A percentile compares a stretch with the other conserved stretches of the same genome.
Conservation (phyloP, 2,888 invertebrate species). For the Hemaris fuciformis region DNA sequence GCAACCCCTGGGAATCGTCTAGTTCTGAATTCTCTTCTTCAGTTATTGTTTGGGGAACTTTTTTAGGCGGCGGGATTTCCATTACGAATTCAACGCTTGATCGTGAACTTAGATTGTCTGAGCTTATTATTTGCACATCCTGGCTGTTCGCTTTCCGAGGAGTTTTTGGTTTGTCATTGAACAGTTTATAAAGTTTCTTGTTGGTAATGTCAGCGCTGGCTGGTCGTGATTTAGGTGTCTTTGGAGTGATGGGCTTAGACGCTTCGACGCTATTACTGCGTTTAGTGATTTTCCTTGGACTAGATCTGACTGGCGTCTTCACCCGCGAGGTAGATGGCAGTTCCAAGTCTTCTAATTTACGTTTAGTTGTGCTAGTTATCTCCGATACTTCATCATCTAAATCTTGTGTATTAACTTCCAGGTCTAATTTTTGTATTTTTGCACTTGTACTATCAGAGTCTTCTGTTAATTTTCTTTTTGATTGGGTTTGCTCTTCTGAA, state of each 20-base stretch:
- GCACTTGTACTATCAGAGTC: constrained; percentile 45
- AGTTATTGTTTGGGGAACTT: constrained; percentile 50
- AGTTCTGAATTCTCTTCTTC: constrained; percentile 55
- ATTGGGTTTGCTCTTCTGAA: constrained; percentile 47
- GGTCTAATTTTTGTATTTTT: constrained; percentile 64
- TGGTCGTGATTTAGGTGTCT: constrained; percentile 60
- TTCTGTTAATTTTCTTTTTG: constrained; percentile 65
- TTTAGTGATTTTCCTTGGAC: constrained; percentile 59
- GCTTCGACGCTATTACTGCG: constrained; percentile 68
- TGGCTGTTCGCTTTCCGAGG: not conserved
- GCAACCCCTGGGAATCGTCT: constrained; percentile 71
- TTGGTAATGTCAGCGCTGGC: constrained; percentile 63
- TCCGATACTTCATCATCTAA: constrained; percentile 68
- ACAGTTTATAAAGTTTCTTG: constrained; percentile 50
- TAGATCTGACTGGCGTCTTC: constrained; percentile 55
- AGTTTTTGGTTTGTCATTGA: constrained; percentile 12
- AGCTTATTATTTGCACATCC: constrained; percentile 23
- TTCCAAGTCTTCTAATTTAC: constrained; percentile 43
- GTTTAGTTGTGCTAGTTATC: constrained; percentile 51
- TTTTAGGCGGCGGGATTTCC: constrained; percentile 47
- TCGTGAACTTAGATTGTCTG: constrained; percentile 42
- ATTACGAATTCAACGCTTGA: constrained; percentile 55
- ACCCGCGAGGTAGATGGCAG: constrained; percentile 59
- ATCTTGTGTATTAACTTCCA: constrained; percentile 49
- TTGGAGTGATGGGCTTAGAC: constrained; percentile 56